Percentiles rank a stretch among this genome's conserved stretches.
Evolutionary conservation across 2,113 vertebrate genomes (phyloP).

Genomic region (Mixornis gularis): DNA sequence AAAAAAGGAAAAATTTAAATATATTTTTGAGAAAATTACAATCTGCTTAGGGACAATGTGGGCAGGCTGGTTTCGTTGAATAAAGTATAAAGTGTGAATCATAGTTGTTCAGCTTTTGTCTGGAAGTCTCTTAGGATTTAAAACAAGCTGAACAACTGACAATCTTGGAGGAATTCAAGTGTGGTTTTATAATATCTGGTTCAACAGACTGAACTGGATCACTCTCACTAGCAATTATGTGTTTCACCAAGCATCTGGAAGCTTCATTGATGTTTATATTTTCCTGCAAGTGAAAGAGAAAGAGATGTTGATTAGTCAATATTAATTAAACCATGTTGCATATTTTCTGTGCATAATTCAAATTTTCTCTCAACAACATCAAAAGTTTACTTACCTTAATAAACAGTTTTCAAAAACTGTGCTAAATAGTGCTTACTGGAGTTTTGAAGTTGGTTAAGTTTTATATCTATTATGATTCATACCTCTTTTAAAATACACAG

Average conservation of each 20-base stretch:
- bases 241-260: constrained; percentile 91
- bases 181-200: constrained; percentile 85
- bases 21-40: not conserved
- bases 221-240: constrained; percentile 91
- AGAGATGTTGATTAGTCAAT: not conserved
- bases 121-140: constrained; percentile 71
- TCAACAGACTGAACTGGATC: constrained; percentile 81
- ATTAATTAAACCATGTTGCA: not conserved
- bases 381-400: not conserved
- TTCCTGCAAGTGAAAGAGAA: constrained; percentile 74
- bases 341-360: constrained; percentile 10
- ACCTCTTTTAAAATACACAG: not conserved
- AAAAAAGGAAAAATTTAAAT: not conserved
- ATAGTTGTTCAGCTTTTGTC: constrained; percentile 19
- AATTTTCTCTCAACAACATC: not conserved
- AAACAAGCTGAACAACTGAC: constrained; percentile 86
- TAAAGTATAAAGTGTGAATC: not conserved
- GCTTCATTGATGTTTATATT: constrained; percentile 93
- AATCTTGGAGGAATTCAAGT: constrained; percentile 73
- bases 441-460: not conserved
- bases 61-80: not conserved
- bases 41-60: not conserved
- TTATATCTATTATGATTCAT: not conserved
- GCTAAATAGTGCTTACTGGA: not conserved
- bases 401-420: not conserved